phyloP scores from a whole-genome alignment of 2,888 invertebrate genomes.

The Chymomyza procnemis region DNA sequence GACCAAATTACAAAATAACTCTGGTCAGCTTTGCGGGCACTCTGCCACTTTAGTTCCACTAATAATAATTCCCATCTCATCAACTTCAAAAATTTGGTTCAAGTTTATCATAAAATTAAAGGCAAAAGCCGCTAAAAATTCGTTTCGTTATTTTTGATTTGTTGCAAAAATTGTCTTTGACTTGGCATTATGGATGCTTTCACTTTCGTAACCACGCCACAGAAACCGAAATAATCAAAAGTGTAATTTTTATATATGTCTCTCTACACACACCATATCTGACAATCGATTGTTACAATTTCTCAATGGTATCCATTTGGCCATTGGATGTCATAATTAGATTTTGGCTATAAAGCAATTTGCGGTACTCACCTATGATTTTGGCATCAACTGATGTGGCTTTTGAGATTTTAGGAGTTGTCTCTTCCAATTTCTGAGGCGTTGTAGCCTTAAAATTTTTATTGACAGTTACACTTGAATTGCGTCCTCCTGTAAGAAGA shows the following conservation, averaged over 20 bases:
- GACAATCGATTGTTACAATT: not conserved
- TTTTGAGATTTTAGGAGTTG: conserved; percentile 22
- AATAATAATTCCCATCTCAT: no score
- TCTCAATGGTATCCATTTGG: not conserved
- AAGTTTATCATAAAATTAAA: not conserved
- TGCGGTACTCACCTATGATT: conserved; percentile 12
- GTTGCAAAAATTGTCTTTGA: not conserved
- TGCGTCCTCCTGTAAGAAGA: conserved; percentile 52
- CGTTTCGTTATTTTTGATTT: not conserved
- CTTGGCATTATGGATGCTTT: not conserved
- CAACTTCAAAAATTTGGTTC: not conserved
- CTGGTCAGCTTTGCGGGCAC: no score
- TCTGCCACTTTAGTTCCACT: not conserved
- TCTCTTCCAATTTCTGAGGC: conserved; percentile 18
- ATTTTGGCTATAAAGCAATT: conserved; percentile 6
- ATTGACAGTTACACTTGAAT: conserved; percentile 3
- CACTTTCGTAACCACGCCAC: not conserved
- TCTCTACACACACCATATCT: not conserved
- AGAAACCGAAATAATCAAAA: not conserved
- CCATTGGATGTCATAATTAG: not conserved
- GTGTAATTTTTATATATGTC: not conserved
- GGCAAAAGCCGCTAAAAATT: not conserved
- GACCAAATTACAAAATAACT: no score
- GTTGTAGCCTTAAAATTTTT: not conserved
- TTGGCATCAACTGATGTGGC: conserved; percentile 5